These are phyloP conservation scores for Drymodes brunneopygia DNA, from an alignment of 2,113 vertebrate species.

Conservation along the genomic window DNA sequence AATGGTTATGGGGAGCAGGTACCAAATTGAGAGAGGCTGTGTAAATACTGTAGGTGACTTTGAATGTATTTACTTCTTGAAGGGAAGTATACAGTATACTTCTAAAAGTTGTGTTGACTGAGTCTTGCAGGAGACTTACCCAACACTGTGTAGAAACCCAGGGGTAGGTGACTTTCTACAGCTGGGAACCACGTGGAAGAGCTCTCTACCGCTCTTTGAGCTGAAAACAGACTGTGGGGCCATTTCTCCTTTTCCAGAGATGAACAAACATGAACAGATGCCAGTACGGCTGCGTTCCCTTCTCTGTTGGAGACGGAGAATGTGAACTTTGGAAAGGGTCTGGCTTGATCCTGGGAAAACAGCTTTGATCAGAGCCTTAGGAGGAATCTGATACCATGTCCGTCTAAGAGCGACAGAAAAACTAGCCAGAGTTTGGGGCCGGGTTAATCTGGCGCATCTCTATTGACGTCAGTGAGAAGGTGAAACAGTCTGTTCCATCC, in stretches of 20 bases:
- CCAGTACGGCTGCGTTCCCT: not conserved
- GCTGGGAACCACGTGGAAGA: not conserved
- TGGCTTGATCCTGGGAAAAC: slow-evolving; percentile 5
- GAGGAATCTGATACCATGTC: not conserved
- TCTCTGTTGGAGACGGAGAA: not conserved
- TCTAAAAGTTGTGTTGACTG: not conserved
- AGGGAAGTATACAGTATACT: not conserved
- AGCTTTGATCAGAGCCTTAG: slow-evolving; percentile 26
- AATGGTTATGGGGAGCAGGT: not conserved
- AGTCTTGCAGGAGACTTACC: not conserved
- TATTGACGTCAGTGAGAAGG: not conserved
- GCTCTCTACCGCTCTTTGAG: not conserved
- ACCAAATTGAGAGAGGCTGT: not conserved
- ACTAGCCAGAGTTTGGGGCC: not conserved
- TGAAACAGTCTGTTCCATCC: not conserved
- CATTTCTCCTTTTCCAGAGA: not conserved
- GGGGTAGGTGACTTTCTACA: not conserved
- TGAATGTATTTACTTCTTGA: not conserved
- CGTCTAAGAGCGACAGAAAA: not conserved
- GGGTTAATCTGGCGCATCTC: slow-evolving; percentile 4
- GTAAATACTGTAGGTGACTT: not conserved
- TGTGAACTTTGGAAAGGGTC: slow-evolving; percentile 32
- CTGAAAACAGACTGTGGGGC: not conserved
- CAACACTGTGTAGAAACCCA: not conserved
- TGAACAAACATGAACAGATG: not conserved